Conservation (phyloP, 2,888 invertebrate genomes). For the Cephus pygmeus region DNA sequence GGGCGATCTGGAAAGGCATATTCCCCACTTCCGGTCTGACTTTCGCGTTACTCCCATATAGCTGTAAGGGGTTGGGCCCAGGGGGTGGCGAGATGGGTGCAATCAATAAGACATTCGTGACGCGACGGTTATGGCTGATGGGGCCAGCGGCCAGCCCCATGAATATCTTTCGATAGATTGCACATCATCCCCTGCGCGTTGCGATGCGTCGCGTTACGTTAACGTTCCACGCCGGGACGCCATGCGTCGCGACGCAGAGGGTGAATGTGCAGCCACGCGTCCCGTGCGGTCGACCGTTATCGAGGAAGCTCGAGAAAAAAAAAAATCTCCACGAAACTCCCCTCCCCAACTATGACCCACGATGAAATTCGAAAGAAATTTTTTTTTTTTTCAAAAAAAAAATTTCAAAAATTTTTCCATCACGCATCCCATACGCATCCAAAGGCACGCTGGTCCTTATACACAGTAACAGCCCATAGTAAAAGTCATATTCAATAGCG, state of each 20-base stretch:
- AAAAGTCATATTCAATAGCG: neutral
- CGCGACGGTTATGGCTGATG: constrained; percentile 63
- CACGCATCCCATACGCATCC: neutral
- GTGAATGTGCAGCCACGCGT: constrained; percentile 57
- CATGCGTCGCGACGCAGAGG: constrained; percentile 35
- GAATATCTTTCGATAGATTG: constrained; percentile 67
- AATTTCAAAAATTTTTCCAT: neutral
- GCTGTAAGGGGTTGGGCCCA: constrained; percentile 29
- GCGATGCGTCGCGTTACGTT: constrained; percentile 45
- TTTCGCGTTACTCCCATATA: constrained; percentile 30
- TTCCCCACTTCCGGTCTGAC: constrained; percentile 52
- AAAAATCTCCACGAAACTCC: neutral
- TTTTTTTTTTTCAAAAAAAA: neutral
- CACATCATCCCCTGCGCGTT: constrained; percentile 56
- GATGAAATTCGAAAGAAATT: neutral
- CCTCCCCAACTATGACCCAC: neutral
- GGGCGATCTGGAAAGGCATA: constrained; percentile 39
- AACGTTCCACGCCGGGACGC: constrained; percentile 24
- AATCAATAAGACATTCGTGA: constrained; percentile 67
- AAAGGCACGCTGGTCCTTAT: neutral
- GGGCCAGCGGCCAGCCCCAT: constrained; percentile 61
- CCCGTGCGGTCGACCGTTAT: constrained; percentile 49
- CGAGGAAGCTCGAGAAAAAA: neutral
- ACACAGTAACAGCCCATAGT: neutral
- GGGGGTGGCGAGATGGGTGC: constrained; percentile 35